phyloP scores from a whole-genome alignment of 64 coral and sea anemone species.

The Dendronephthya gigantea region DNA sequence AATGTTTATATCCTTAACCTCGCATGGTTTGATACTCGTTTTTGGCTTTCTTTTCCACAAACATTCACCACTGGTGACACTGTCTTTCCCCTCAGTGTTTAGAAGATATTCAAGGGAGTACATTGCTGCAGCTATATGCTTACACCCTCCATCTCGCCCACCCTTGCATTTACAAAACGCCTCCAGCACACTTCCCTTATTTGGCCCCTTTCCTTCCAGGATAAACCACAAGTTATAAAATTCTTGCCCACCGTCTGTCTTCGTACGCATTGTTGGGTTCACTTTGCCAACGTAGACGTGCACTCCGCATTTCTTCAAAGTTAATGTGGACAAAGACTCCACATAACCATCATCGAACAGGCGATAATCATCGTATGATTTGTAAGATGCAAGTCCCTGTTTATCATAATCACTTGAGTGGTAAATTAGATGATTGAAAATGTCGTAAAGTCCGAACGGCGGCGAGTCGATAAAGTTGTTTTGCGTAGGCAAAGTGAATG shows the following conservation, averaged over 20 bases:
- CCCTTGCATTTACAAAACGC: slow-evolving; percentile 5
- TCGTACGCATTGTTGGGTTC: not conserved
- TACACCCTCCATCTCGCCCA: not conserved
- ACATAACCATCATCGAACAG: slow-evolving; percentile 11
- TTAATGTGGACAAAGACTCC: not conserved
- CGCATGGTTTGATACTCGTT: not conserved
- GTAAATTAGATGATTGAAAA: not conserved
- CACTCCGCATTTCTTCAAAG: not conserved
- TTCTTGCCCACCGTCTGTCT: not conserved
- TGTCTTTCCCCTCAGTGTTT: not conserved
- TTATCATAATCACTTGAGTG: not conserved
- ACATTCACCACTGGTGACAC: not conserved
- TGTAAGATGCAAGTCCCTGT: not conserved
- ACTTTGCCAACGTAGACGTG: slow-evolving; percentile 7
- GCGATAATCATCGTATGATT: slow-evolving; percentile 7
- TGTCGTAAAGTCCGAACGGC: not conserved
- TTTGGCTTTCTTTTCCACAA: not conserved
- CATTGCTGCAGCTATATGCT: not conserved
- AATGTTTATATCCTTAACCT: not conserved
- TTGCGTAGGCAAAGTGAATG: slow-evolving; percentile 6
- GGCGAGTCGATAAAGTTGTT: not conserved
- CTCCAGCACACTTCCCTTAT: not conserved
- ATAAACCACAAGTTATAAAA: not conserved
- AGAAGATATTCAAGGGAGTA: not conserved
- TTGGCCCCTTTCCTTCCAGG: not conserved